A percentile compares a stretch with the other conserved stretches of the same genome.
Evolutionary conservation across 2,888 invertebrate species (phyloP).

Genomic region (Caenorhabditis panamensis): DNA sequence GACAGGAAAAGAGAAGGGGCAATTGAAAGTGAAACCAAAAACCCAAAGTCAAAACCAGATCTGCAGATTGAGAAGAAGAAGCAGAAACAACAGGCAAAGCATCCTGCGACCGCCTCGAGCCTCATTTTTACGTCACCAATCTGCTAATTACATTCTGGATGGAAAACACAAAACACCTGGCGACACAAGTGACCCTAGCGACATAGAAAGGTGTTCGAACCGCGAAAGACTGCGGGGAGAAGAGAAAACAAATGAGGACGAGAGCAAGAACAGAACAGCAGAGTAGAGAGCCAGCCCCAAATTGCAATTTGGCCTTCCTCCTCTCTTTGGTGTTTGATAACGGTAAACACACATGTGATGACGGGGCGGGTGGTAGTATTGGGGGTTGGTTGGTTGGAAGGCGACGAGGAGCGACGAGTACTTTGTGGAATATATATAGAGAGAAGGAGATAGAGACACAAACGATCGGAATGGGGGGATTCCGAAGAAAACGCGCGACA

Average conservation of each 20-base stretch:
- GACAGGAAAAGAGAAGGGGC: conserved; percentile 1
- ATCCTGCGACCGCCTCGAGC: not conserved
- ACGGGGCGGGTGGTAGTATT: conserved; percentile 33
- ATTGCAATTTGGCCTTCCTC: conserved; percentile 57
- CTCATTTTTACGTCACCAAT: conserved; percentile 33
- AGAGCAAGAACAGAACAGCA: conserved; percentile 38
- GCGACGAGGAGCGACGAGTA: conserved; percentile 33
- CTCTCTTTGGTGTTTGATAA: conserved; percentile 58
- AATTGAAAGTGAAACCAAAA: conserved; percentile 53
- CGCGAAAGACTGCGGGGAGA: conserved; percentile 27
- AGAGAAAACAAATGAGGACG: conserved; percentile 46
- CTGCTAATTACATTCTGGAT: conserved; percentile 38
- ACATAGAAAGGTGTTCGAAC: conserved; percentile 30
- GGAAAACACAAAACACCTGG: conserved; percentile 47
- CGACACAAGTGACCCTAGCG: conserved; percentile 2
- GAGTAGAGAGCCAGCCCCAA: conserved; percentile 51
- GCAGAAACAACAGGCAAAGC: not conserved
- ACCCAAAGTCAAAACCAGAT: conserved; percentile 54
- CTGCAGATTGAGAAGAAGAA: conserved; percentile 17
- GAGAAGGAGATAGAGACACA: conserved; percentile 1
- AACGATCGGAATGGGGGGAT: conserved; percentile 31
- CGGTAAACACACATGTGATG: conserved; percentile 56
- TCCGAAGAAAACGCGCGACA: conserved; percentile 40
- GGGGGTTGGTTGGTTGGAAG: too few species aligned
- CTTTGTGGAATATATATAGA: conserved; percentile 41